Conservation (phyloP, 2,113 vertebrate species). For the Eretmodus cyanostictus region DNA sequence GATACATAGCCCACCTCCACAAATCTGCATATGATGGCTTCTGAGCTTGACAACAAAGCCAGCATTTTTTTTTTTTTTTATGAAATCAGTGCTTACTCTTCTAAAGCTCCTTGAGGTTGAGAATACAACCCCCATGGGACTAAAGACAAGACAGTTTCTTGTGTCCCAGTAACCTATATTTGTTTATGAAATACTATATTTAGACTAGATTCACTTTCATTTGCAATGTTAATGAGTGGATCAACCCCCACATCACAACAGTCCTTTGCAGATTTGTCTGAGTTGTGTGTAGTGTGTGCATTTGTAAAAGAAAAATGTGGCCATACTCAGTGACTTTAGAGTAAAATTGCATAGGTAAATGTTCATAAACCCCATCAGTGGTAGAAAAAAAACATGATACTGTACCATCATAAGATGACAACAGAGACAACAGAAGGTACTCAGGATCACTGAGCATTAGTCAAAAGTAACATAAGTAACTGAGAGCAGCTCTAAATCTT, state of each 20-base stretch:
- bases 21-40: not conserved
- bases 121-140: conserved; percentile 17
- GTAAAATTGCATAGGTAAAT: not conserved
- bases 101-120: conserved; percentile 41
- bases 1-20: not conserved
- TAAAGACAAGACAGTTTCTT: conserved; percentile 25
- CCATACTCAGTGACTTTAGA: not conserved
- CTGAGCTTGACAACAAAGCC: not conserved
- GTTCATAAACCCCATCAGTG: not conserved
- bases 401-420: not conserved
- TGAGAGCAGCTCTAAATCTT: not conserved
- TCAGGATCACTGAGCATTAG: not conserved
- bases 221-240: conserved; percentile 27
- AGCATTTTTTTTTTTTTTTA: not conserved
- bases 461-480: not conserved
- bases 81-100: conserved; percentile 13
- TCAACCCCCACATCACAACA: not conserved
- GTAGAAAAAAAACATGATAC: not conserved
- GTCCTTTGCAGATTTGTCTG: not conserved
- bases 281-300: not conserved
- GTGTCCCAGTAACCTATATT: conserved; percentile 61
- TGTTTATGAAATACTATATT: conserved; percentile 34
- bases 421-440: not conserved
- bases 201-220: conserved; percentile 15
- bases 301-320: not conserved